Base-by-base conservation (phyloP, 2,797 vertebrate species). In the Trichosurus vulpecula region DNA sequence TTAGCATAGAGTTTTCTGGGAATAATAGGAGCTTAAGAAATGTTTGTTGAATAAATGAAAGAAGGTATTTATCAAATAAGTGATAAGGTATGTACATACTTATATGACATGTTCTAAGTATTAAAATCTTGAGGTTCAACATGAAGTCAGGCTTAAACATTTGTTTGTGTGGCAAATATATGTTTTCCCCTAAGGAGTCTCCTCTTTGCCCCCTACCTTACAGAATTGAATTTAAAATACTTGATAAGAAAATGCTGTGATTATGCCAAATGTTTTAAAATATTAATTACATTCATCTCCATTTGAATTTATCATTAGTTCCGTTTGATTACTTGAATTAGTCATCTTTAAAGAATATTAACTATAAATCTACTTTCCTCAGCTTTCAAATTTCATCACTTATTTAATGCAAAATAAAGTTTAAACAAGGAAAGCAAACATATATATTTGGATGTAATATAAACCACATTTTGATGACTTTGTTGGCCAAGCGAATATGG, bases 401-500 rank as follows among this genome's bases (percentile, higher is more conserved):
- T 98, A 98, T 97, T 98, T 97, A 99, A 99, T 97, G 96, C 98
- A 98, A 99, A 99, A 98, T 97, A 97, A 98, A 98, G 97, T 98
- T 97, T 56, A 98, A 98, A 98, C 98, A 98, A 99, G 99, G 98
- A 98, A 99, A 99, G 98, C 98, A 98, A 99, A 99, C 98, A 97
- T 97, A 96, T 97, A 96, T 98, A 97, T 98, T 98, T 98, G 97
- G 98, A 96, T 98, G 98, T 99, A 99, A 99, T 99, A 98, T 98
- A 99, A 99, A 99, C 98, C 99, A 98, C 98, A 98, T 99, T 99
- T 99, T 98, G 98, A 98, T 98, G 98, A 98, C 98, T 91, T 52
- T 97, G 95, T 98, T 99, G 99, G 98, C 98, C 95, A 92, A 97
- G 98, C 97, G 98, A 97, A 97, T 93, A 96, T 97, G 98, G 96